Base-by-base conservation (phyloP, 2,797 vertebrate genomes). In the Centroberyx gerrardi region DNA sequence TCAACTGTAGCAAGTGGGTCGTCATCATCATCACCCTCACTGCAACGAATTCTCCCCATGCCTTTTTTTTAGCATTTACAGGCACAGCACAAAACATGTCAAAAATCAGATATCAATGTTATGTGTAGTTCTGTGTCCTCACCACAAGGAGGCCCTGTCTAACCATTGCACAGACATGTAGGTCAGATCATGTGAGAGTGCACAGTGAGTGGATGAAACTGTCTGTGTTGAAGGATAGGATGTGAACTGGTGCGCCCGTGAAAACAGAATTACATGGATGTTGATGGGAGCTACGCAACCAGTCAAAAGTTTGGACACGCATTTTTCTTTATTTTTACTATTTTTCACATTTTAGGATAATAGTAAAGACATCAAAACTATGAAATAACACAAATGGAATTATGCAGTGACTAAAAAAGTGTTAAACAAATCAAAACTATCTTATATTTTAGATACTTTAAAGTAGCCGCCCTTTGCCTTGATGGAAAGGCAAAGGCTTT, bases 1-100 rank as follows among this genome's bases (percentile, higher is more conserved):
- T 99, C 67, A 99, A 99, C 93, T 98, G 97, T 86, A 99, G 97
- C 97, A 99, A 97, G 97, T 99, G 90, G 89, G 97, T 1, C 8
- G 9, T 7, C 15, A 0, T 69, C 31, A 31, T 61, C 27, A 29
- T 27, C 17, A 1, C 1, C 56, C 9, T 69, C 72, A 58, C 36
- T 36, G 27, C 7, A n/a, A 13, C 29, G 8, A 42, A 14, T 4
- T 36, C 55, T 38, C 3, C 46, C 4, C 61, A 56, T 46, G 18
- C 13, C 0, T 6, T 36, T 51, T 63, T 66, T 17, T 62, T 3
- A 36, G 8, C 12, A 14, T 59, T 18, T 4, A 27, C 8, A 48
- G 31, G 8, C 46, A 12, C 22, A 72, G 44, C 49, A 46, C 18
- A 22, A 67, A 51, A 59, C 17, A 33, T 60, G 40, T 33, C 22